Evolutionary conservation across 35 echinoderm and acorn worm species (phyloP).

Genomic region (Ptychodera flava): DNA sequence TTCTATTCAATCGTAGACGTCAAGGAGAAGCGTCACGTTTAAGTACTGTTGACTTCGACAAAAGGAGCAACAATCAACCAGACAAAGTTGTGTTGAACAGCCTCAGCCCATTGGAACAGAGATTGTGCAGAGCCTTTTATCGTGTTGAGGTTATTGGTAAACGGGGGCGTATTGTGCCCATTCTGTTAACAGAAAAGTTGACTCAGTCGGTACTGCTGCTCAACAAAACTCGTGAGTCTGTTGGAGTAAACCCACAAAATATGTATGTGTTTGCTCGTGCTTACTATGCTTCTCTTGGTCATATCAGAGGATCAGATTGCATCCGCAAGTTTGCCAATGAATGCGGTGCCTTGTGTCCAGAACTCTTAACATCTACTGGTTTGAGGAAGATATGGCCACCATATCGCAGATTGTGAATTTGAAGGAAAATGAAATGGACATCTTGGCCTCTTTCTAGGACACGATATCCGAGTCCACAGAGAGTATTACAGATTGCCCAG

Average conservation of each 20-base stretch:
- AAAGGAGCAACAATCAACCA: conserved; percentile 6
- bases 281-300: conserved; percentile 33
- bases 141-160: conserved; percentile 59
- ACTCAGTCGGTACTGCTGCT: conserved; percentile 36
- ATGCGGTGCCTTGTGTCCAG: conserved; percentile 47
- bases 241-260: conserved; percentile 34
- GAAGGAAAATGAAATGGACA: conserved; percentile 43
- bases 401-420: conserved; percentile 44
- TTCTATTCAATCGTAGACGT: conserved; percentile 49
- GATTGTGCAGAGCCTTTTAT: conserved; percentile 28
- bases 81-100: conserved; percentile 24
- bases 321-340: conserved; percentile 31
- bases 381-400: conserved; percentile 50
- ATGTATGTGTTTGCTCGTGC: conserved; percentile 36
- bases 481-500: conserved; percentile 62
- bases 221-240: conserved; percentile 17
- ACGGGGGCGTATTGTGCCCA: conserved; percentile 46
- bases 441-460: conserved; percentile 43
- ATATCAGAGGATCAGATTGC: conserved; percentile 44
- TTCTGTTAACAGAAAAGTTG: conserved; percentile 51
- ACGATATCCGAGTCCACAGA: conserved; percentile 30
- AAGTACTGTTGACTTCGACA: conserved; percentile 29
- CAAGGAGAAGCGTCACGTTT: conserved; percentile 61
- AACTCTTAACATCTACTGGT: conserved; percentile 26
- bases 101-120: conserved; percentile 32